Evolutionary conservation across 2,113 vertebrate species (phyloP), one percentile per base, ranked within the genome.

Genomic region (Hippotragus niger): DNA sequence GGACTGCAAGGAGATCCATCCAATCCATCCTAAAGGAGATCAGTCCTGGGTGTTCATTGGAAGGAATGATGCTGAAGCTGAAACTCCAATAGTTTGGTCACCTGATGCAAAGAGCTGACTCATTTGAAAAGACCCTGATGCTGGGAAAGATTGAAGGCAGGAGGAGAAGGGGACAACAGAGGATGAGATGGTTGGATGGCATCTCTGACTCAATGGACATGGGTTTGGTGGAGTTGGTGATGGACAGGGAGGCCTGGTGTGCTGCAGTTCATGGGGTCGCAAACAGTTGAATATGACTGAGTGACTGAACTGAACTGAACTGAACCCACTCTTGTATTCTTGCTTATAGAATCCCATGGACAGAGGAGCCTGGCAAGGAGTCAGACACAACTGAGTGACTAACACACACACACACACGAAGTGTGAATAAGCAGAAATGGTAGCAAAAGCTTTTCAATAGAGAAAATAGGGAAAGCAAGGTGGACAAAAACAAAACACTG

Each of bases 401-500:
- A 40, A 40, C n/a, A 40, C n/a, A 40, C 10, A 71, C n/a, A 71
- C 31, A 64, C n/a, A 36, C 16, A 36, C 4, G 82, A 3, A n/a
- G 82, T 81, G n/a, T 76, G 23, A 82, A 82, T 23, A 74, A 76
- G 29, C 62, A 87, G 27, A 40, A 78, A 64, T 52, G 4, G 53
- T 90, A 78, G 74, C 8, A 91, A 94, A 85, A 2, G 1, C 52
- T 36, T 94, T 52, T 25, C 47, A 92, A 60, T 15, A 82, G 15
- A 92, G 36, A 40, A 55, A 90, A 64, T 71, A 71, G 33, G 19
- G 67, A 71, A 40, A 71, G 67, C 21, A 71, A 11, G 21, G 60
- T 47, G 14, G 84, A 76, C 55, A 80, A 45, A 94, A 84, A 86
- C 23, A 80, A 76, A 16, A 88, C 21, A 84, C 50, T 67, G 43